Evolutionary conservation across 2,888 invertebrate species (phyloP), one percentile per base, ranked within the genome.

Genomic region (Caenorhabditis sp.): DNA sequence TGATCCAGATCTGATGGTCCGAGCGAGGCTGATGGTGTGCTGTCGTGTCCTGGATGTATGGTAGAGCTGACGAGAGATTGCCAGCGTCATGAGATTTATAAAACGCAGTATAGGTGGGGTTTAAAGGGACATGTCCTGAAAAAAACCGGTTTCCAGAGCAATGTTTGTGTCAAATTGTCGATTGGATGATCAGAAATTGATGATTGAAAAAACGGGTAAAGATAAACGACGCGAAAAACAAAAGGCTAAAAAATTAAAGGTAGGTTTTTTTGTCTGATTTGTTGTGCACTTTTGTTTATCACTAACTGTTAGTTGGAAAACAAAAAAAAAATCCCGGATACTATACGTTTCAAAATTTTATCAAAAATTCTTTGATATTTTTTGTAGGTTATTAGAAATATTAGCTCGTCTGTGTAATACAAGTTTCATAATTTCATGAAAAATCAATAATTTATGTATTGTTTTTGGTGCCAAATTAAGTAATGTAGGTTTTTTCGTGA

Each of bases 11-110:
- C 43, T 27, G 24, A 53, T 37, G 31, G 17, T 31, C 19, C 37
- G 17, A 58, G 50, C 23, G 74, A 69, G 36, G 68, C 70, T 0
- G 91, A 91, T 88, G 91, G 91, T 8, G 90, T 91, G 17, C 86
- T 91, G 17, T 91, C 91, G 83, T 91, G 91, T 84, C 91, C 91
- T 17, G 90, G 91, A 4, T 91, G 91, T 84, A 90, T 91, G 89
- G 88, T 89, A 1, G 88, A 90, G n/a, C 83, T 91, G 12, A 91
- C 91, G 78, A 80, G 90, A 49, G 91, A 91, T 80, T 91, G 91
- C 85, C 91, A 91, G 82, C 87, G 90, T 70, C 91, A 91, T 84
- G 89, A 88, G 50, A 79, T 88, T 1, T 91, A 91, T 83, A 88
- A 88, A 63, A 89, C 89, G 68, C 91, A 91, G 80, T 91, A 91